These are phyloP conservation scores for Acrobasis suavella DNA, from an alignment of 2,888 invertebrate species.

Conservation along the genomic window DNA sequence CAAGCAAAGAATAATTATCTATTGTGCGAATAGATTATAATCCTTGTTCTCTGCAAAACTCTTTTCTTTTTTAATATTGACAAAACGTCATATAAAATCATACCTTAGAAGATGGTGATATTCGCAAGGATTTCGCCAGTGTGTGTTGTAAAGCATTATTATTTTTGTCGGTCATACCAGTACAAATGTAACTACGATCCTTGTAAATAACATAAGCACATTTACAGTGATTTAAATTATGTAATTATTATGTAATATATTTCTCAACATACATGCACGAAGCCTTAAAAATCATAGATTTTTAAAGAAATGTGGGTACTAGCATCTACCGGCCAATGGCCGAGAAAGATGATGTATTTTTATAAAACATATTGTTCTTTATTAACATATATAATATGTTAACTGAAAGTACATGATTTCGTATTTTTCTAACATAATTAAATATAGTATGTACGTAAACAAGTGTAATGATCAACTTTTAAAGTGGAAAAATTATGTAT, in stretches of 20 bases:
- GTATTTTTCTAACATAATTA: conserved; percentile 78
- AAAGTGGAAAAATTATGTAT: conserved; percentile 60
- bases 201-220: conserved; percentile 73
- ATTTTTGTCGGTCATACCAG: conserved; percentile 75
- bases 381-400: conserved; percentile 82
- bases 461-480: conserved; percentile 67
- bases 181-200: conserved; percentile 67
- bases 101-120: no score
- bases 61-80: no score
- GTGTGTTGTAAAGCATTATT: conserved; percentile 58
- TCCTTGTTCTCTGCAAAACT: no score
- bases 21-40: no score
- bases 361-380: conserved; percentile 81
- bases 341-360: conserved; percentile 77
- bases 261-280: conserved; percentile 74
- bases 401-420: conserved; percentile 80
- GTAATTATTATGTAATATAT: conserved; percentile 76
- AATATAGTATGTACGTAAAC: conserved; percentile 71
- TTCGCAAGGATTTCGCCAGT: no score
- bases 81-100: no score
- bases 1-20: no score
- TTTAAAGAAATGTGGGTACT: conserved; percentile 77
- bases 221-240: conserved; percentile 70
- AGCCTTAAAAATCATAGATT: conserved; percentile 82
- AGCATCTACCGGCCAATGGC: conserved; percentile 70